phyloP scores from a whole-genome alignment of 2,888 invertebrate species.

The Hypomecis punctinalis region DNA sequence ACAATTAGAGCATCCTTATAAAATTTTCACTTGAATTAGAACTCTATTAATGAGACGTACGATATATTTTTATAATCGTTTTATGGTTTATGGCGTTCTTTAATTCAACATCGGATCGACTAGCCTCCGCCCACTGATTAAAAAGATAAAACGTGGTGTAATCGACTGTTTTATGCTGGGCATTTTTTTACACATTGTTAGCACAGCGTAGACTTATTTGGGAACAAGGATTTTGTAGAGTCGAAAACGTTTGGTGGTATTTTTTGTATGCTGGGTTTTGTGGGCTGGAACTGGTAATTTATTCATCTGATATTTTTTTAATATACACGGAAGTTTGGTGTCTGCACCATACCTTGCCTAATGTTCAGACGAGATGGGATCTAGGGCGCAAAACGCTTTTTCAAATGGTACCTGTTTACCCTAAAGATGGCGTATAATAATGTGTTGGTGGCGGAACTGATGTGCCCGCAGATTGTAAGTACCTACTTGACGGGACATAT shows the following conservation, averaged over 20 bases:
- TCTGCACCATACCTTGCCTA: too few relatives aligned
- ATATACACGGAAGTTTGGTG: too few relatives aligned
- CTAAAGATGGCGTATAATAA: too few relatives aligned
- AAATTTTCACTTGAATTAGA: neutral
- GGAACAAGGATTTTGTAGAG: conserved; percentile 23
- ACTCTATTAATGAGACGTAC: conserved; percentile 9
- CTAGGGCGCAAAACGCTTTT: too few relatives aligned
- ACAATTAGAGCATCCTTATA: conserved; percentile 38
- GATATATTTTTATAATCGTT: conserved; percentile 17
- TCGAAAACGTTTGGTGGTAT: neutral
- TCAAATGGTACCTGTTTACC: too few relatives aligned
- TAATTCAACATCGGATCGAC: conserved; percentile 49
- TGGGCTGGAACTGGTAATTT: too few relatives aligned
- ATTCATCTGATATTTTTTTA: too few relatives aligned
- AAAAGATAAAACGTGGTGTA: conserved; percentile 75
- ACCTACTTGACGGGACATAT: too few relatives aligned
- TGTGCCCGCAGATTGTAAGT: too few relatives aligned
- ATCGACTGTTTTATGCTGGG: conserved; percentile 77
- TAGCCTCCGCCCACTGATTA: conserved; percentile 76
- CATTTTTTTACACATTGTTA: conserved; percentile 77
- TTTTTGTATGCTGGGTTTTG: neutral
- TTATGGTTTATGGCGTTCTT: conserved; percentile 44
- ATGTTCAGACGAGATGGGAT: too few relatives aligned
- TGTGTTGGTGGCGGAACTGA: too few relatives aligned
- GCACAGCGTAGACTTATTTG: conserved; percentile 37